These are phyloP conservation scores for Oscheius myriophilus DNA, from an alignment of 2,888 invertebrate species.

Conservation along the genomic window DNA sequence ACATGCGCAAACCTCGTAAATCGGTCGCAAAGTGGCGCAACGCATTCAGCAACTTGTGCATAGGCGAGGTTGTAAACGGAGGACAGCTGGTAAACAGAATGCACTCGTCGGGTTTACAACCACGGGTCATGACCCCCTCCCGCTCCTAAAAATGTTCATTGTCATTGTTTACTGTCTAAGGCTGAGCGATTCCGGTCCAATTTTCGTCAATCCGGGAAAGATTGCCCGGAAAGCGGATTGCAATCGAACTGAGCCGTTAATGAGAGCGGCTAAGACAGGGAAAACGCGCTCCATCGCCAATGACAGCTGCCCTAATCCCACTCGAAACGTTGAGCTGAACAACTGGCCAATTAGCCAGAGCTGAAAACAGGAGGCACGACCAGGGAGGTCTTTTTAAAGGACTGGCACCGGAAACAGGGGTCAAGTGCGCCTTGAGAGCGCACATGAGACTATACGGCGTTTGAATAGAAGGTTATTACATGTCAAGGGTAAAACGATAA, in stretches of 20 bases:
- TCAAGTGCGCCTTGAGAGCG: background rate
- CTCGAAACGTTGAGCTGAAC: slow-evolving; percentile 11
- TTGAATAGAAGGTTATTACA: background rate
- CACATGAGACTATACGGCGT: background rate
- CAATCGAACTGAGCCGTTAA: slow-evolving; percentile 18
- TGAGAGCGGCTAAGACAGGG: slow-evolving; percentile 13
- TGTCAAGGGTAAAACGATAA: background rate
- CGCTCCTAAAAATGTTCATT: no score
- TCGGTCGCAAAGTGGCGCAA: slow-evolving; percentile 30
- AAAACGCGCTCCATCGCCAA: slow-evolving; percentile 19
- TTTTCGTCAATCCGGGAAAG: no score
- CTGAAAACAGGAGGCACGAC: slow-evolving; percentile 15
- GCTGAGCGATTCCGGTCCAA: no score
- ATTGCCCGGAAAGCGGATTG: no score
- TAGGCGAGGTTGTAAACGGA: background rate
- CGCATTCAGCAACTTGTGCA: slow-evolving; percentile 9
- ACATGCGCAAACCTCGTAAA: slow-evolving; percentile 19
- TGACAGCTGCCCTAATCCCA: slow-evolving; percentile 29
- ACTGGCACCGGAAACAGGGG: background rate
- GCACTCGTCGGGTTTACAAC: no score
- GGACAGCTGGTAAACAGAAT: background rate
- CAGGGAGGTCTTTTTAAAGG: no score
- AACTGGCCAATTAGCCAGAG: slow-evolving; percentile 15
- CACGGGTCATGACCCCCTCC: no score
- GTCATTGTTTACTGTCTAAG: no score